Evolutionary conservation across 1,140 invertebrate genomes (phyloP), one percentile per base, ranked within the genome.

Genomic region (Andricus grossulariae): DNA sequence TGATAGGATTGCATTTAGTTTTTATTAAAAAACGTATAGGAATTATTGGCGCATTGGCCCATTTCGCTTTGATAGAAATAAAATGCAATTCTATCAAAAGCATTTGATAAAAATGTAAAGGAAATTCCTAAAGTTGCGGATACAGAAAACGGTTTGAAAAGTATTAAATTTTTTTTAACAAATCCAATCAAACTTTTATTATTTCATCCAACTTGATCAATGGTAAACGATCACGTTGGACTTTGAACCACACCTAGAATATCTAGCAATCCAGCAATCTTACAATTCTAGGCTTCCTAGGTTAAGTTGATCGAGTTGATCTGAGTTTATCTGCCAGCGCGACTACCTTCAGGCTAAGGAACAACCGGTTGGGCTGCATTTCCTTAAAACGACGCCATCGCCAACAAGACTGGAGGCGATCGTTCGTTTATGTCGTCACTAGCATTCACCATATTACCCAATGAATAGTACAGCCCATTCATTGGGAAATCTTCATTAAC

Each of bases 301-400:
- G 76, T 75, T 19, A 73, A 71, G 78, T 77, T 77, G 76, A 76
- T 32, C 25, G 25, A 32, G 25, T 32, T 32, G 25, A 32, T 32
- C 25, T 32, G 25, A 32, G 25, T 32, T 32, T 32, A 32, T 80
- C 79, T 79, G 77, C 76, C 79, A 81, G 72, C 77, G 55, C 57
- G 77, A 71, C 78, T 66, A 77, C 74, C 81, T 85, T 76, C 73
- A 76, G 80, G 77, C 80, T 77, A 80, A 80, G 73, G 79, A 82
- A 74, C 83, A 87, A 88, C 87, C 87, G 87, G 87, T 88, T 88
- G 84, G 85, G 83, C 86, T 85, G 83, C 84, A 87, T 87, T 88
- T 88, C 83, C 85, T 89, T 82, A 84, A 85, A 84, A 82, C 81
- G 83, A 85, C 80, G 77, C 78, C 82, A 85, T 83, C 82, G 70